Percentiles rank a stretch among this genome's conserved stretches.
Evolutionary conservation across 2,113 vertebrate genomes (phyloP).

Genomic region (Nothocercus nigrocapillus): DNA sequence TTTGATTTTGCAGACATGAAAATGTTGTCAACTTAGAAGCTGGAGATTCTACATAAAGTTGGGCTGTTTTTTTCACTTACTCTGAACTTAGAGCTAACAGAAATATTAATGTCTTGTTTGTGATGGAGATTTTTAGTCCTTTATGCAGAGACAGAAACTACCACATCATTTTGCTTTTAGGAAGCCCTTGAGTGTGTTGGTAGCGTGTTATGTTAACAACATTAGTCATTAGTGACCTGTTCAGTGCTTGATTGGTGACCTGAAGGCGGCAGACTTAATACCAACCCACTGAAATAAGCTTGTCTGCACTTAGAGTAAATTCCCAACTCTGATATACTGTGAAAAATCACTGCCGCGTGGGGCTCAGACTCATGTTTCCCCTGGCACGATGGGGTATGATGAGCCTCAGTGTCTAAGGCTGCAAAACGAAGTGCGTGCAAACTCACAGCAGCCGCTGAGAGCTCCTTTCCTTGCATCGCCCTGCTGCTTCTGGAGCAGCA

Average conservation of each 20-base stretch:
- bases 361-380: not conserved
- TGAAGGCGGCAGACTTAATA: slow-evolving; percentile 2
- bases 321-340: not conserved
- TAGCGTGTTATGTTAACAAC: not conserved
- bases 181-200: not conserved
- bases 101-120: not conserved
- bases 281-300: not conserved
- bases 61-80: not conserved
- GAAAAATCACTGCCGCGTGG: not conserved
- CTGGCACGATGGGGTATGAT: not conserved
- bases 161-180: not conserved
- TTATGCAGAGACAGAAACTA: not conserved
- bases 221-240: slow-evolving; percentile 47
- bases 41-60: not conserved
- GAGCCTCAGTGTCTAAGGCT: not conserved
- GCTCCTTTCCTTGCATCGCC: too few relatives aligned
- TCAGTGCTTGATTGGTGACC: slow-evolving; percentile 9
- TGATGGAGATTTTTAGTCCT: not conserved
- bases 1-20: not conserved
- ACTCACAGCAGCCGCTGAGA: not conserved
- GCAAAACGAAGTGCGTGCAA: not conserved
- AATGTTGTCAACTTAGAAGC: not conserved
- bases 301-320: not conserved
- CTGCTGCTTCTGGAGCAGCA: accelerated
- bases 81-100: not conserved